Evolutionary conservation across 2,888 invertebrate species (phyloP), one percentile per base, ranked within the genome.

Genomic region (Euclidia mi): DNA sequence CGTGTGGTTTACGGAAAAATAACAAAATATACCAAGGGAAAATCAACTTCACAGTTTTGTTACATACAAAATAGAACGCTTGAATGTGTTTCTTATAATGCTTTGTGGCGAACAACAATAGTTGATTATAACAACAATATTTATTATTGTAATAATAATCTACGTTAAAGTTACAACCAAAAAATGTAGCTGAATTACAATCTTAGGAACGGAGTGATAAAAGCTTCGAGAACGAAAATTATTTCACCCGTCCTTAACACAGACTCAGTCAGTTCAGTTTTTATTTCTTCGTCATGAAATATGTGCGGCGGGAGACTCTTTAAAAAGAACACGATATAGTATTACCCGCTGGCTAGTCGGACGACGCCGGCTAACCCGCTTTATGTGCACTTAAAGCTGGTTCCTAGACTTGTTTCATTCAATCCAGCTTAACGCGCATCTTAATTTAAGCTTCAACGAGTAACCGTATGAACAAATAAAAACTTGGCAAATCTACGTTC

Each of bases 361-460:
- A 83, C 82, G 81, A 75, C 20, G 20, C 20, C 78, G 84, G 82
- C 81, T 88, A 87, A 88, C 87, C 84, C 88, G 81, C 82, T 92
- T 92, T 92, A 92, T 90, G 90, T 85, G 87, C 89, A 85, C 88
- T 92, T 91, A 90, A 91, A 88, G 84, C 87, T 81, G 82, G 80
- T 86, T 89, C 82, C 86, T 82, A 82, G 84, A 88, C 88, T 90
- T 88, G 86, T 89, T 87, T 84, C 83, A 88, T 87, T 85, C 85
- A 87, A 87, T 88, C 69, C 81, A 84, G 87, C 85, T 91, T 89
- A 88, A 88, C 84, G 86, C 82, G 85, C 86, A 85, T 91, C 91
- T 91, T 91, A 90, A 89, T 90, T 90, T 88, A 84, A 86, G 82
- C 84, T 80, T 71, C 67, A 81, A 81, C 78, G 77, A 80, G 72